Percentiles rank a stretch among this genome's conserved stretches.
These are phyloP conservation scores for Etheostoma spectabile DNA, from an alignment of 2,113 vertebrate genomes.

Conservation along the genomic window DNA sequence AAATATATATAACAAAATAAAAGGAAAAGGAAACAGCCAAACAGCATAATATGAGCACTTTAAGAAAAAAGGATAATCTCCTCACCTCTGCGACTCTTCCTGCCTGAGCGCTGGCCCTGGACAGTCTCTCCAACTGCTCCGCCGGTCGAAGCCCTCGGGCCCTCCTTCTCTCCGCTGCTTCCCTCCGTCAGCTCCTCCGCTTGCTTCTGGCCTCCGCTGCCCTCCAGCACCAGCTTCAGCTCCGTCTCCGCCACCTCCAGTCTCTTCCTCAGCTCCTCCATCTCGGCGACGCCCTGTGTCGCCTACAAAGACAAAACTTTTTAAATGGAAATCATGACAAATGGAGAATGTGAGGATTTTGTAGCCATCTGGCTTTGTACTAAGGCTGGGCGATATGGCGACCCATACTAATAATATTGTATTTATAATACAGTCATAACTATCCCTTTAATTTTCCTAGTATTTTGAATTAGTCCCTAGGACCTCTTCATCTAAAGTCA, in stretches of 20 bases:
- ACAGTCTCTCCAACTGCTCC: slow-evolving; percentile 14
- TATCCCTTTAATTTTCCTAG: too few relatives aligned
- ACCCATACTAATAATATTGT: too few relatives aligned
- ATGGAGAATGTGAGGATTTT: background rate
- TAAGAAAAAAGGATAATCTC: background rate
- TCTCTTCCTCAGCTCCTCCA: slow-evolving; percentile 62
- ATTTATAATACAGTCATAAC: too few relatives aligned
- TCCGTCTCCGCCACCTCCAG: slow-evolving; percentile 63
- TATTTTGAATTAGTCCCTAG: too few relatives aligned
- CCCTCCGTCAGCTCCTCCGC: slow-evolving; percentile 1
- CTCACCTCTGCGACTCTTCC: slow-evolving; percentile 60
- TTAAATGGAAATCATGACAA: background rate
- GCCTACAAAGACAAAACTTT: slow-evolving; percentile 29
- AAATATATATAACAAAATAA: too few relatives aligned
- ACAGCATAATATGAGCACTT: too few relatives aligned
- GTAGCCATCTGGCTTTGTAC: background rate
- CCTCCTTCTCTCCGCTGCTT: slow-evolving; percentile 3
- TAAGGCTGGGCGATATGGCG: too few relatives aligned
- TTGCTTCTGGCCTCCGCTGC: slow-evolving; percentile 20
- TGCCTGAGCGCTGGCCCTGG: slow-evolving; percentile 26
- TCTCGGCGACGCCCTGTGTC: slow-evolving; percentile 52
- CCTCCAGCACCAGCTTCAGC: slow-evolving; percentile 64
- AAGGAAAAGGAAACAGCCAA: too few relatives aligned
- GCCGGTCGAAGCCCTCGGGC: background rate
- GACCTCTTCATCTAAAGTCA: background rate